Evolutionary conservation across 2,888 invertebrate species (phyloP), one percentile per base, ranked within the genome.

Genomic region (Chrysomela aeneicollis): DNA sequence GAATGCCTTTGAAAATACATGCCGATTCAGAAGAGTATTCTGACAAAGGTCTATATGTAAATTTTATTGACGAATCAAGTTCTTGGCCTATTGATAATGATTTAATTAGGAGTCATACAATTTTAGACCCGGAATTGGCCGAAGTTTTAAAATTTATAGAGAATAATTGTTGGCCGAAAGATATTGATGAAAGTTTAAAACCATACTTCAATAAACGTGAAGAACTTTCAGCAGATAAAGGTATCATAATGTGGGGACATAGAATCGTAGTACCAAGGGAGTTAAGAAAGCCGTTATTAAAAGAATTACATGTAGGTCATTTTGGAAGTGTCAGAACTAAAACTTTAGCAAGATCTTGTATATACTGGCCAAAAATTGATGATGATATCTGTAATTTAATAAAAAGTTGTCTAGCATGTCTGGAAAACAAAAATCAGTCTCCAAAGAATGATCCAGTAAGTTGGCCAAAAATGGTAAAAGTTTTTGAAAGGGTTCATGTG

Each of bases 341-440:
- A 26, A n/a, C 30, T 12, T 58, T 66, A 21, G 63, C 68, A 21
- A 58, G 67, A 51, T 62, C 64, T 19, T 60, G 60, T 21, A 32
- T 72, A 10, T 72, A 61, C 52, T 72, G 72, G 71, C 63, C 69
- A 35, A 57, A 53, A n/a, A 55, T 72, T 18, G 68, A 72, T 47
- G 32, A 46, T 21, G 59, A 69, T n/a, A 68, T 69, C 1, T 67
- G 70, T 55, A 47, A 59, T 15, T 37, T 21, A 15, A 17, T 60
- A 18, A 51, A 58, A 22, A 18, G 26, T 2, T 71, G 70, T 55
- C 47, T 51, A n/a, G 15, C 55, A 15, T 73, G 57, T 42, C 30
- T 60, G n/a, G n/a, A 21, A 3, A 51, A 10, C 22, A 51, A 17
- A 51, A n/a, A 51, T 21, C 12, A 21, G 12, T 22, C 50, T 22